Base-by-base conservation (phyloP, 1,140 invertebrate genomes). In the Pseudomyrmex gracilis region DNA sequence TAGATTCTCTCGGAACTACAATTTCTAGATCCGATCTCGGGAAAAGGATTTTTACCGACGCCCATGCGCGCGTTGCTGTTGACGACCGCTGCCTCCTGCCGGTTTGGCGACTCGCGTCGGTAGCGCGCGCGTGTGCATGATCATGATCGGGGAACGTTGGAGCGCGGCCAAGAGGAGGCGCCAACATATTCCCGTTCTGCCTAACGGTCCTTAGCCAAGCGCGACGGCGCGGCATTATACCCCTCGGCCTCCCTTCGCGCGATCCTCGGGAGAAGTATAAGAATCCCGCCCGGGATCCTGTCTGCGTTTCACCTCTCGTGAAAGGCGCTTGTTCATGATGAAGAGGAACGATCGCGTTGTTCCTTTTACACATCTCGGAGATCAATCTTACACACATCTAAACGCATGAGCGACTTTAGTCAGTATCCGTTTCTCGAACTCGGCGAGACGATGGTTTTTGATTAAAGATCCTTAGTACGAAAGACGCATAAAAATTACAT, bases 141-240 rank as follows among this genome's bases (percentile, higher is more conserved):
- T 84, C 68, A 57, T 34, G 34, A 34, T 86, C 47, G 24, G 45
- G 15, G 63, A 85, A 85, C 61, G 73, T 84, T 90, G 90, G 89
- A 87, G 55, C 67, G 55, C 34, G 45, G 89, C 91, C 91, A 92
- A 89, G 77, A 80, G 88, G 86, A 87, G 90, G 89, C 91, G 91
- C 90, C 90, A 90, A 90, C 90, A 85, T 90, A 89, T 88, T 91
- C 88, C 90, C 85, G 86, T 91, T 89, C 82, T 80, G 58, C 74
- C 85, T 90, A 90, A 90, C 90, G 90, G 90, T 91, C 82, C 86
- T 89, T 89, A 85, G 85, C 80, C 78, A 82, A 82, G 66, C 58
- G 20, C 66, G 77, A 78, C 63, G 17, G 13, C 9, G 34, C 20
- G 43, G 51, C 10, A 47, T 68, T 70, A 17, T 73, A 58, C 12